Base-by-base conservation (phyloP, 2,113 vertebrate species). In the Cynoglossus semilaevis region DNA sequence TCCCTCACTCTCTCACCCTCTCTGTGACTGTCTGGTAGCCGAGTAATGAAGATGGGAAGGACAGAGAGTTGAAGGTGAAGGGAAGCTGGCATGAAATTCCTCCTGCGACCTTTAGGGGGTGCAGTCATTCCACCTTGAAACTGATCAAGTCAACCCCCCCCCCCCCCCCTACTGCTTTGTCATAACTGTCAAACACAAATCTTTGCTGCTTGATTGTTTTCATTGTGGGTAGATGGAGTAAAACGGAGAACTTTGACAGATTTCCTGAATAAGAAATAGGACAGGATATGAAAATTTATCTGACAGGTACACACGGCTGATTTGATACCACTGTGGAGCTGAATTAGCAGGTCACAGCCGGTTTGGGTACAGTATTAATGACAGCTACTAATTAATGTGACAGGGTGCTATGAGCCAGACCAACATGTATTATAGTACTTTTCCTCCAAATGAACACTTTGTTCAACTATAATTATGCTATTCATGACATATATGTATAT, bases 121-220 rank as follows among this genome's bases (percentile, higher is more conserved):
- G 95, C 93, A 92, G 87, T 92, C 90, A 91, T 90, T 94, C 95
- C 92, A 95, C 82, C 85, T 84, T 85, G 88, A 88, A 74, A 78
- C 63, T 40, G 15, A 67, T 15, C 18, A 19, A 52, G 48, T 44
- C 58, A 54, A 51, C 63, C 65, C 73, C 61, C 64, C 73, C 22
- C 22, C 22, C 22, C 2, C 22, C 6, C 22, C 22, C 22, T 29
- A 29, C 22, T 29, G 80, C 80, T 83, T 83, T 81, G 80, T 80
- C 82, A 80, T 78, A 81, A 83, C 85, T 84, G 78, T 86, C 79
- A 88, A 78, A 85, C 51, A 62, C 81, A 73, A 80, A 88, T 79
- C 73, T 70, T 80, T 79, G 72, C 72, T 70, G 79, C 67, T 74
- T 88, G 86, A 88, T 89, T 83, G 84, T 89, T 87, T 85, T 89